A percentile compares a stretch with the other conserved stretches of the same genome.
These are phyloP conservation scores for Spicauda simplicius DNA, from an alignment of 2,888 invertebrate genomes.

Conservation along the genomic window DNA sequence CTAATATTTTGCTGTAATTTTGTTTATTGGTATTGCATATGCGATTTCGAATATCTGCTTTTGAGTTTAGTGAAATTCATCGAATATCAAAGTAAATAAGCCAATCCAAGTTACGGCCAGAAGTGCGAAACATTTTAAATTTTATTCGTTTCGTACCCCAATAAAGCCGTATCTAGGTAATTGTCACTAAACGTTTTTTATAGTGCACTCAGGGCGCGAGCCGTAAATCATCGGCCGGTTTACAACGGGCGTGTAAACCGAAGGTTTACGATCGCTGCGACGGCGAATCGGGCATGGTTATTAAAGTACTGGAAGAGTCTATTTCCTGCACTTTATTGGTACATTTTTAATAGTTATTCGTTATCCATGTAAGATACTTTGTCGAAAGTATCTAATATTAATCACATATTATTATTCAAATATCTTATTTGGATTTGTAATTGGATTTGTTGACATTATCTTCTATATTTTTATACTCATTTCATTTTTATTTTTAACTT, in stretches of 20 bases:
- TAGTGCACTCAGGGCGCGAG: slow-evolving; percentile 50
- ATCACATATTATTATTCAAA: too few species aligned
- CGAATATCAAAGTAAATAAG: not conserved
- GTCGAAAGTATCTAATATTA: too few species aligned
- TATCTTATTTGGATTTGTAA: too few species aligned
- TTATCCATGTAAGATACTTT: too few species aligned
- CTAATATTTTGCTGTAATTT: too few species aligned
- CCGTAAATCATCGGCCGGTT: slow-evolving; percentile 66
- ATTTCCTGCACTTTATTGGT: not conserved
- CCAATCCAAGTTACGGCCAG: slow-evolving; percentile 5
- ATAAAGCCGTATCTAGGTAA: slow-evolving; percentile 35
- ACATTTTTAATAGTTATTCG: too few species aligned
- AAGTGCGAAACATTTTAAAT: slow-evolving; percentile 25
- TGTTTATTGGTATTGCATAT: too few species aligned
- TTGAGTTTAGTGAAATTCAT: not conserved
- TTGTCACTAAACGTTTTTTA: slow-evolving; percentile 65
- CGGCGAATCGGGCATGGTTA: slow-evolving; percentile 20
- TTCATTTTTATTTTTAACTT: too few species aligned
- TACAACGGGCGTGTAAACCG: slow-evolving; percentile 57
- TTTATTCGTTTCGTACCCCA: slow-evolving; percentile 25
- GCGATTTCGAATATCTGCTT: too few species aligned
- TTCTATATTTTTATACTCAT: too few species aligned
- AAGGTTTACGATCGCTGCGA: slow-evolving; percentile 49
- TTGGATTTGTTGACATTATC: too few species aligned
- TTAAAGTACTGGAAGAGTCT: slow-evolving; percentile 11